A percentile compares a stretch with the other conserved stretches of the same genome.
Conservation (phyloP, 2,888 invertebrate species). For the Cremastinae sp. region DNA sequence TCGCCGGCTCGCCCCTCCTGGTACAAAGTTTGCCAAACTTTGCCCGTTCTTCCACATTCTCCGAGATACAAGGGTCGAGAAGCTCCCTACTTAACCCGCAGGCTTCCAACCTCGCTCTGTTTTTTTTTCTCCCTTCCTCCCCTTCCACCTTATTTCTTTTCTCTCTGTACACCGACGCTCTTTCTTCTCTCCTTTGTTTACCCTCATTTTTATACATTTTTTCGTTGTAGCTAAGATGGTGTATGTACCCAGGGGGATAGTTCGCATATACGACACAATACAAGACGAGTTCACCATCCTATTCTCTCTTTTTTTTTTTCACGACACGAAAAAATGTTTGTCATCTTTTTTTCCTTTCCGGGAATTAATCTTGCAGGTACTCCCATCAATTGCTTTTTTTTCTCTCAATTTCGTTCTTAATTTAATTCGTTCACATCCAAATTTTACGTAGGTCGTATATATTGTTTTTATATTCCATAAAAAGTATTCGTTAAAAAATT, state of each 20-base stretch:
- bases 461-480: too few species aligned
- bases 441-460: neutral
- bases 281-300: slow-evolving; percentile 8
- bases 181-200: slow-evolving; percentile 42
- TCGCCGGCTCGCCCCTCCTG: slow-evolving; percentile 7
- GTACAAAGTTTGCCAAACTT: slow-evolving; percentile 56
- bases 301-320: neutral
- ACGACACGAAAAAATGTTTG: slow-evolving; percentile 11
- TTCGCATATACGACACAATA: slow-evolving; percentile 8
- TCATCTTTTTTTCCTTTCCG: slow-evolving; percentile 7
- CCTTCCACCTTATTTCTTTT: slow-evolving; percentile 30
- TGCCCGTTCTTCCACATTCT: slow-evolving; percentile 48
- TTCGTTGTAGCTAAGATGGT: slow-evolving; percentile 29
- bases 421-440: too few species aligned
- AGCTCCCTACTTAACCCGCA: slow-evolving; percentile 54
- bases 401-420: too few species aligned
- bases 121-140: slow-evolving; percentile 26
- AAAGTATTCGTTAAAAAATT: too few species aligned
- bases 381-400: too few species aligned
- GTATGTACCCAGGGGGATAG: slow-evolving; percentile 17
- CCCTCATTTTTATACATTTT: slow-evolving; percentile 48
- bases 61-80: slow-evolving; percentile 52
- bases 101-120: slow-evolving; percentile 41
- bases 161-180: slow-evolving; percentile 14
- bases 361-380: too few species aligned